These are phyloP conservation scores for Volucella bombylans DNA, from an alignment of 2,888 invertebrate species.

Conservation along the genomic window DNA sequence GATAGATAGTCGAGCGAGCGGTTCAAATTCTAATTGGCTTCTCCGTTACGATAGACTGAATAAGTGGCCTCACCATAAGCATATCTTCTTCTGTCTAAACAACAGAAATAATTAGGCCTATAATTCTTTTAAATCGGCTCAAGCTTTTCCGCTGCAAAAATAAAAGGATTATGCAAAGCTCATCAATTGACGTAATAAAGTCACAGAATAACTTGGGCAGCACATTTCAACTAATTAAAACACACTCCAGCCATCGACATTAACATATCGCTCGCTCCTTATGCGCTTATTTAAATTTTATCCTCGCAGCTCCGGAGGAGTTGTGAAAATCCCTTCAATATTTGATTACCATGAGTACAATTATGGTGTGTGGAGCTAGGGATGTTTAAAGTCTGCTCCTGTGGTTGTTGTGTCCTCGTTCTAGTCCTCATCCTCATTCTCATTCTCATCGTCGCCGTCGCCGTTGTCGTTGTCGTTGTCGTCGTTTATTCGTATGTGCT, in stretches of 20 bases:
- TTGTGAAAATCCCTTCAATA: constrained; percentile 39
- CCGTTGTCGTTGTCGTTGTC: background rate
- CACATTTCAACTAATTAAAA: constrained; percentile 16
- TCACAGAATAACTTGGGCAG: constrained; percentile 6
- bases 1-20: too few relatives aligned
- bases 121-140: constrained; percentile 6
- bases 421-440: too few relatives aligned
- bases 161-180: constrained; percentile 13
- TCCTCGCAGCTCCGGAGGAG: constrained; percentile 19
- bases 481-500: constrained; percentile 1
- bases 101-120: background rate
- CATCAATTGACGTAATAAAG: constrained; percentile 24
- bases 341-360: constrained; percentile 51
- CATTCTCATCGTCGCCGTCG: too few relatives aligned
- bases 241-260: background rate
- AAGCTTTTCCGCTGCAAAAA: background rate
- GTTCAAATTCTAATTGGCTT: too few relatives aligned
- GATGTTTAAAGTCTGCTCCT: constrained; percentile 25
- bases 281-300: constrained; percentile 44
- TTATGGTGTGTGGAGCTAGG: background rate
- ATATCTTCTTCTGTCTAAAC: too few relatives aligned
- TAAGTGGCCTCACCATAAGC: too few relatives aligned
- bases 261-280: background rate
- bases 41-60: too few relatives aligned
- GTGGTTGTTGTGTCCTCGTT: background rate